Evolutionary conservation across 35 echinoderm and acorn worm genomes (phyloP).

Genomic region (Amphiura filiformis): DNA sequence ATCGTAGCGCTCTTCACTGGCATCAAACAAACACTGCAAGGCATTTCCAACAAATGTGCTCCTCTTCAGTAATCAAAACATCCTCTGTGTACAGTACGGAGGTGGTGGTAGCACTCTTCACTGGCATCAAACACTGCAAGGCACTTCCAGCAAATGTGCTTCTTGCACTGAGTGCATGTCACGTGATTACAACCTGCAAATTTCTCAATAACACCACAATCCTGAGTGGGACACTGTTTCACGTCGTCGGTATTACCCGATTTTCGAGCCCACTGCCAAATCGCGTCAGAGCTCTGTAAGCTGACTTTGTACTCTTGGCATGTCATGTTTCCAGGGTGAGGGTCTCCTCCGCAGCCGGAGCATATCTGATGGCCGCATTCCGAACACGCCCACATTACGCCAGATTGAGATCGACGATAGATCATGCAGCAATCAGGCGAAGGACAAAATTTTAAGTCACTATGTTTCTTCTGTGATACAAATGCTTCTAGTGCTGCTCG

Average conservation of each 20-base stretch:
- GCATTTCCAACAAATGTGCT: constrained; percentile 40
- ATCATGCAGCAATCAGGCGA: constrained; percentile 41
- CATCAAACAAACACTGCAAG: neutral
- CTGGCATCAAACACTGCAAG: neutral
- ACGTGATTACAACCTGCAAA: constrained; percentile 25
- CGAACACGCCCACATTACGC: neutral
- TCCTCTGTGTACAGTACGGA: neutral
- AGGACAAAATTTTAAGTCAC: constrained; percentile 27
- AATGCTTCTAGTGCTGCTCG: constrained; percentile 26
- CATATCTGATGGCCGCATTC: constrained; percentile 23
- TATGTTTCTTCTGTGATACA: constrained; percentile 13
- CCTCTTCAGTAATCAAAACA: neutral
- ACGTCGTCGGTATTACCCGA: neutral
- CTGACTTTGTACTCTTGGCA: constrained; percentile 28
- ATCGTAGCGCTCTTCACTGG: neutral
- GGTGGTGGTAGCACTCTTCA: neutral
- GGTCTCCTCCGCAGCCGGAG: constrained; percentile 20
- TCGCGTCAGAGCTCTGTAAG: neutral
- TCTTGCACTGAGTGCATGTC: neutral
- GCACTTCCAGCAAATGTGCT: constrained; percentile 40
- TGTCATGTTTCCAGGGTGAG: constrained; percentile 19
- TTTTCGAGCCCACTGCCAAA: constrained; percentile 6
- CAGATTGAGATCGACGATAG: constrained; percentile 4
- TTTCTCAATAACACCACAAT: constrained; percentile 33
- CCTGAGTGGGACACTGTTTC: constrained; percentile 21